Evolutionary conservation across 2,888 invertebrate species (phyloP), one percentile per base, ranked within the genome.

Genomic region (Seladonia tumulorum): DNA sequence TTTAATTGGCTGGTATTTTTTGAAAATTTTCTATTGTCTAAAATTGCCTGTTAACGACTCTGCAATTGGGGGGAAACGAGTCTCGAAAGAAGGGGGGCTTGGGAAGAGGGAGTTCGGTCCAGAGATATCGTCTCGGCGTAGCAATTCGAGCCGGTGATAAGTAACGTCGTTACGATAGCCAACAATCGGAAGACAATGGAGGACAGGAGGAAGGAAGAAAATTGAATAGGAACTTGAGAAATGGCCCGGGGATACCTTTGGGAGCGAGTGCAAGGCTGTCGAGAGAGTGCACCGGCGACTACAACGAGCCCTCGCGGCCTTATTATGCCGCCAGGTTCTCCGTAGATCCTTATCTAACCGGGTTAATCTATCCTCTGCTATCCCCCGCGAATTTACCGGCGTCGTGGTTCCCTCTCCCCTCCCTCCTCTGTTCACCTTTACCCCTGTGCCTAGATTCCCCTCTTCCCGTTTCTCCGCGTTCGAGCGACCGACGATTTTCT

Each of bases 331-430:
- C 74, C 86, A 82, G 85, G 83, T 89, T 85, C 88, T 83, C 87
- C 79, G 87, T 81, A 90, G 92, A 93, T 93, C 87, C 87, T 83
- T 92, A 92, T 93, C 93, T 93, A 93, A 93, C 92, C 91, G 89
- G 93, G 93, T 93, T 93, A 93, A 93, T 93, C 92, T 90, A 91
- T 92, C 89, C 90, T 83, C 88, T 87, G 88, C 87, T 90, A 88
- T 88, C 84, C 87, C 68, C 73, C 73, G 75, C 82, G 81, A 60
- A 81, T 81, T 85, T 78, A 81, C 87, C 25, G 60, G 14, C 60
- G 14, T 79, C 60, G 16, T 18, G 29, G 29, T n/a, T n/a, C 72
- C 45, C n/a, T 68, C 47, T 39, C 1, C 16, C 2, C 7, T 16
- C 18, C 3, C 47, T 16, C 39, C 35, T 35, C 57, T 66, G 49